Evolutionary conservation across 1,140 invertebrate genomes (phyloP).

Genomic region (Leptinotarsa undecemlineata): DNA sequence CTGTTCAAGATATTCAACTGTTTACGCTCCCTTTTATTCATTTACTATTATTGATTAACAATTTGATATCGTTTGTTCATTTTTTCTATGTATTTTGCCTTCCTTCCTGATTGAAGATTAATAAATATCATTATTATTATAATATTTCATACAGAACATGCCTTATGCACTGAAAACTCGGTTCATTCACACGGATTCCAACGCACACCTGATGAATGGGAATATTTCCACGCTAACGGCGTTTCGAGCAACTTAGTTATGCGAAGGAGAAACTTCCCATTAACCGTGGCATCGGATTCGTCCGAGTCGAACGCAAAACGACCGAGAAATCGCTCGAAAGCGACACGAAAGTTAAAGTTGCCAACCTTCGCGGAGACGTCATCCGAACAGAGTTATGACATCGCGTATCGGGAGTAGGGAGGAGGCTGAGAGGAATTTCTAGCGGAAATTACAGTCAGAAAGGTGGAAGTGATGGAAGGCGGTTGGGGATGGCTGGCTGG

Average conservation of each 20-base stretch:
- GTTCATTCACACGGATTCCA: too few species aligned
- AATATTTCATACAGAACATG: too few species aligned
- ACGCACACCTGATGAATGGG: too few species aligned
- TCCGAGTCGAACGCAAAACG: background rate
- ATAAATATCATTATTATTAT: too few species aligned
- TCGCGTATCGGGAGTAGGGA: constrained; percentile 5
- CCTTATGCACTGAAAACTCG: too few species aligned
- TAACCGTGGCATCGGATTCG: background rate
- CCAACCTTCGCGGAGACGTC: background rate
- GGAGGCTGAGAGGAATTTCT: constrained; percentile 1
- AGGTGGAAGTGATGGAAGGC: constrained; percentile 12
- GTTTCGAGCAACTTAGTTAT: background rate
- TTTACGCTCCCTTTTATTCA: too few species aligned
- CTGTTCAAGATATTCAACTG: too few species aligned
- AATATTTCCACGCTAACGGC: background rate
- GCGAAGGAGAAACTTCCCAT: background rate
- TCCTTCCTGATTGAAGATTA: too few species aligned
- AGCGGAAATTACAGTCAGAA: constrained; percentile 20
- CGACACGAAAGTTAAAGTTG: background rate
- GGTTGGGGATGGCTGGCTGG: background rate
- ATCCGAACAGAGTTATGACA: constrained; percentile 11
- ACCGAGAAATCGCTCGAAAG: constrained; percentile 1
- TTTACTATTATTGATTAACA: too few species aligned
- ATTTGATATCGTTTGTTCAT: too few species aligned
- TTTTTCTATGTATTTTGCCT: too few species aligned